These are phyloP conservation scores for Tringa solitaria DNA, from an alignment of 2,113 vertebrate genomes.

Conservation along the genomic window DNA sequence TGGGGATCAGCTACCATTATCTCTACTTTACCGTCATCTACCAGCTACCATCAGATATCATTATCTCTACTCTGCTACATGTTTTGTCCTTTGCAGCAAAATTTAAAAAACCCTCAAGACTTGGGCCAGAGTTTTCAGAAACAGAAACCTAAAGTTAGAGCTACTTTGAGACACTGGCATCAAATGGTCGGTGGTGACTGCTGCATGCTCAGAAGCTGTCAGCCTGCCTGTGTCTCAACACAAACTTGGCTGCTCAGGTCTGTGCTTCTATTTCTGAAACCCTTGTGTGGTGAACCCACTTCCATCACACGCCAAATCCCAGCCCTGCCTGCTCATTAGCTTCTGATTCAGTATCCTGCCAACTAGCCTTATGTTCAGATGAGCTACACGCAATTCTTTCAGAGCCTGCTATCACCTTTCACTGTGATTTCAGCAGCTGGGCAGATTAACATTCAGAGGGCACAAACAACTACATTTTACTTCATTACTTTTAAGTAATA, in stretches of 20 bases:
- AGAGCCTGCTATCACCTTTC: neutral
- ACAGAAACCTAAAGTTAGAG: neutral
- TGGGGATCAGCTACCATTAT: neutral
- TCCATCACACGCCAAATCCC: neutral
- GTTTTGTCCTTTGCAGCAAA: neutral
- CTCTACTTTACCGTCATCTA: neutral
- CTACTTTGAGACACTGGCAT: neutral
- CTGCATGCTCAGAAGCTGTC: neutral
- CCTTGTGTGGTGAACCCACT: neutral
- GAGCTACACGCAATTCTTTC: neutral
- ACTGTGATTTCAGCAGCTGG: neutral
- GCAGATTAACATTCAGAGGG: slow-evolving; percentile 20
- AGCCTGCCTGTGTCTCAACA: accelerated
- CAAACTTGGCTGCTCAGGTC: neutral
- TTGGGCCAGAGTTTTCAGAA: neutral
- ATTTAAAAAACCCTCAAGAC: neutral
- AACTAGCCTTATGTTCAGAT: neutral
- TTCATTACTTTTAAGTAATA: slow-evolving; percentile 34
- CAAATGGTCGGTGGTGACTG: neutral
- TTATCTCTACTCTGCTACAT: neutral
- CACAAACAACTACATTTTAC: slow-evolving; percentile 11
- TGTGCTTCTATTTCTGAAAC: neutral
- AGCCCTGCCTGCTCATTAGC: neutral
- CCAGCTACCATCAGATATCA: neutral
- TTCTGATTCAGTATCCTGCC: neutral